Base-by-base conservation (phyloP, 2,797 vertebrate genomes). In the Parauchenoglanis ngamensis region DNA sequence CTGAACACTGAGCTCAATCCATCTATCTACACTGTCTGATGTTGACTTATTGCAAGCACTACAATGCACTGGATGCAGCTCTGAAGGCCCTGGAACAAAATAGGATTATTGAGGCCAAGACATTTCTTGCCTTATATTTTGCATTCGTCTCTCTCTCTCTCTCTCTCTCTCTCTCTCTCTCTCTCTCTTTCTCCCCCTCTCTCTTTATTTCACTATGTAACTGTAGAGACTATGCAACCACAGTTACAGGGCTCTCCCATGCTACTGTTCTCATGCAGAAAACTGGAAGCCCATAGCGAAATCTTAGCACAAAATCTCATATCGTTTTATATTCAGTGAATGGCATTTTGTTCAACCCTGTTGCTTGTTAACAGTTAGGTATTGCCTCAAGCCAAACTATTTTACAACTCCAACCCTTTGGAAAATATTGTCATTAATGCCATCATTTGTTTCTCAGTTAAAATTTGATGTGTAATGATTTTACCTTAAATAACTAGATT, bases 31-130 rank as follows among this genome's bases (percentile, higher is more conserved):
- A 59, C 85, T 79, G 87, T 90, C 88, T 86, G 73, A 40, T 31
- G 25, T 78, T 88, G 82, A 89, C 86, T 91, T 86, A 87, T 86
- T 73, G 79, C 84, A 17, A 19, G 35, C n/a, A 88, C 82, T 75
- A 86, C 76, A 78, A 84, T 76, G 82, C 83, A n/a, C 85, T 90
- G 83, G 90, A 86, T 87, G 83, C 84, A 87, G 79, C 91, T 92
- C 89, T 77, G 65, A 91, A 87, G 85, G 86, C 87, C 91, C 85
- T 87, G 49, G 82, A 86, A 63, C 49, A 90, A 91, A 92, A 91
- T 87, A 63, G 72, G 52, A 92, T 93, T 89, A 87, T 57, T 68
- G 46, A 54, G 61, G 83, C 40, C 75, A 68, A 82, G 46, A 70
- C 19, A 23, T 85, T n/a, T 25, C 56, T 79, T 80, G 31, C 10